Conservation (phyloP, 2,113 vertebrate genomes). For the Cyprinodon brontotheroides region DNA sequence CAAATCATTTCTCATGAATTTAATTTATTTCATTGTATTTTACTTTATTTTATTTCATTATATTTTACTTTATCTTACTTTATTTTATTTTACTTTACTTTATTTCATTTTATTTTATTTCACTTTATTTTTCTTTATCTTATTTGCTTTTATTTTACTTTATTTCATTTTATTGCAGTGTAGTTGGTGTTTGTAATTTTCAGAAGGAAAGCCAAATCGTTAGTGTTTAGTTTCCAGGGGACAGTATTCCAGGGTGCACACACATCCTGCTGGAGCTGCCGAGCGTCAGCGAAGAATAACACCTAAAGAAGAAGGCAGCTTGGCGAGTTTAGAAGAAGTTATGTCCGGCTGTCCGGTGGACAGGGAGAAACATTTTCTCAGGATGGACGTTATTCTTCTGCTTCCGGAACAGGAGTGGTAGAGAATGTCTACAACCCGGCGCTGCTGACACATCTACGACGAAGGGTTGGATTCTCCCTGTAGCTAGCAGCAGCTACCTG, state of each 20-base stretch:
- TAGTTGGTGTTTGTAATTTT: background rate
- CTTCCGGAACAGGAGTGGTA: constrained; percentile 44
- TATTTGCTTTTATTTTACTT: too few relatives aligned
- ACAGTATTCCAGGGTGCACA: constrained; percentile 63
- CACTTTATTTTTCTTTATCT: too few relatives aligned
- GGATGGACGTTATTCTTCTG: constrained; percentile 44
- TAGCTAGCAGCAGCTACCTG: constrained; percentile 56
- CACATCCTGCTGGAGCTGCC: constrained; percentile 74
- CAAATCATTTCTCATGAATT: too few relatives aligned
- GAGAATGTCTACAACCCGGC: constrained; percentile 56
- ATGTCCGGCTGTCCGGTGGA: constrained; percentile 51
- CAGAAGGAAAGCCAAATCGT: too few relatives aligned
- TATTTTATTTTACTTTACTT: too few relatives aligned
- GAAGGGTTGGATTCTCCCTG: constrained; percentile 59
- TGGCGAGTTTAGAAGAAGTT: constrained; percentile 68
- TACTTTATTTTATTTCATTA: too few relatives aligned
- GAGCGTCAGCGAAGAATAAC: constrained; percentile 54
- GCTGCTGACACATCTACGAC: constrained; percentile 64
- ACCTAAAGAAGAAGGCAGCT: constrained; percentile 47
- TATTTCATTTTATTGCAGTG: too few relatives aligned
- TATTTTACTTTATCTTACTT: too few relatives aligned
- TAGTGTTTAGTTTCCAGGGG: constrained; percentile 28
- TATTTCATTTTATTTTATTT: too few relatives aligned
- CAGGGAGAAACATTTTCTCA: constrained; percentile 34
- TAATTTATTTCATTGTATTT: too few relatives aligned